Evolutionary conservation across 1,140 invertebrate species (phyloP), one percentile per base, ranked within the genome.

Genomic region (Stegodyphus dumicola): DNA sequence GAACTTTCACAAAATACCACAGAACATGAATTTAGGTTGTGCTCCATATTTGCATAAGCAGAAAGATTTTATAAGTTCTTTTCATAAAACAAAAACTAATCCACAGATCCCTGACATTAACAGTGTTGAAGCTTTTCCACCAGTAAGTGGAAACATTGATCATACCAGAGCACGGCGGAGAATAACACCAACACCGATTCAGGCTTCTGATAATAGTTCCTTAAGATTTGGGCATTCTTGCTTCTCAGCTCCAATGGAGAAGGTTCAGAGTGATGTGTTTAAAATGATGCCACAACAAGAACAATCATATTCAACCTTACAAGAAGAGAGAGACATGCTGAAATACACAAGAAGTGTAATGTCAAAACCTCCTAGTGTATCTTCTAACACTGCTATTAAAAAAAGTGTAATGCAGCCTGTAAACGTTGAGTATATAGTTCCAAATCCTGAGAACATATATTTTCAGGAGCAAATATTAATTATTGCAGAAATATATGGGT

Each of bases 171-270:
- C 49, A 7, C 48, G 33, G 49, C 17, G 81, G 48, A 76, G 81
- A 69, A 85, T 85, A 15, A 77, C 81, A 33, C 81, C 81, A 17
- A 85, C 81, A 13, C 81, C 81, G 15, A 65, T 77, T 52, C 64
- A 76, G 49, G 11, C 52, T 6, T 7, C 52, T 3, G 54, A 51
- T 48, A 85, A 53, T 48, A 13, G 66, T 49, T 51, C 71, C 7
- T 17, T 52, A 48, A 77, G 69, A 33, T 85, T 85, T 77, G 81
- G 73, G 6, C 67, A 69, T 48, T 69, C 81, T n/a, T n/a, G 10
- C 6, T 77, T 85, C 69, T 13, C 51, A 17, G 2, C 53, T 10
- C 7, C 53, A 15, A 13, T 65, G 2, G 60, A 18, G 9, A 76
- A 76, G n/a, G 49, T 70, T 56, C 73, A 33, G 18, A 76, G 10